Conservation (phyloP, 2,888 invertebrate species). For the Aelia acuminata region DNA sequence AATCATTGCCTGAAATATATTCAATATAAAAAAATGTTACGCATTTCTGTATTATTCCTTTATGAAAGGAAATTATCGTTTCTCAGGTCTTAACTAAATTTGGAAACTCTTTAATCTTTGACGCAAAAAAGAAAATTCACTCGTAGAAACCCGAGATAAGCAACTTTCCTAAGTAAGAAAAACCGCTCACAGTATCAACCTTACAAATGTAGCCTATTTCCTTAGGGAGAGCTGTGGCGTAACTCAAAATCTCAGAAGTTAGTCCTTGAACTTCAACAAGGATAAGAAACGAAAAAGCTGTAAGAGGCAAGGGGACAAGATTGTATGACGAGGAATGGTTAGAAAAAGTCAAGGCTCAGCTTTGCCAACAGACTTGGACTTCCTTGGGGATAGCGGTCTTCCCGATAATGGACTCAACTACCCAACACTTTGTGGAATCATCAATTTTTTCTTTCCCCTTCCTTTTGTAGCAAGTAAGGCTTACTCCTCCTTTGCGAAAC, state of each 20-base stretch:
- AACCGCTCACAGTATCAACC: neutral
- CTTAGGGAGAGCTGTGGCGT: neutral
- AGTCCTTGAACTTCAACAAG: constrained; percentile 18
- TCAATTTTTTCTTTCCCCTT: constrained; percentile 7
- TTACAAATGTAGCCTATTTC: neutral
- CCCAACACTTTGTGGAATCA: neutral
- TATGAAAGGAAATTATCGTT: neutral
- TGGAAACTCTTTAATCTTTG: neutral
- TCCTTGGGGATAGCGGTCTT: constrained; percentile 17
- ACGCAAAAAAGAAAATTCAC: neutral
- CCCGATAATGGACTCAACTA: constrained; percentile 46
- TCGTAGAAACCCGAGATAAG: neutral
- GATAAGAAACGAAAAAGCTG: constrained; percentile 21
- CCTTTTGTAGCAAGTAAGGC: neutral
- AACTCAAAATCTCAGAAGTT: constrained; percentile 26
- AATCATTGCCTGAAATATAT: too few species aligned
- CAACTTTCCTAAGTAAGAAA: neutral
- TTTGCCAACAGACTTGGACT: constrained; percentile 38
- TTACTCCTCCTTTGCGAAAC: neutral
- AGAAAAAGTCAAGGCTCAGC: constrained; percentile 38
- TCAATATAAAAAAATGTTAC: too few species aligned
- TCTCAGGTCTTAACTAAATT: neutral
- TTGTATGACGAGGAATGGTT: constrained; percentile 39
- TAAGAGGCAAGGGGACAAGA: constrained; percentile 11
- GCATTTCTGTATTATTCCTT: neutral